A percentile compares a stretch with the other conserved stretches of the same genome.
phyloP scores from a whole-genome alignment of 2,113 vertebrate species.

The Crotophaga sulcirostris region DNA sequence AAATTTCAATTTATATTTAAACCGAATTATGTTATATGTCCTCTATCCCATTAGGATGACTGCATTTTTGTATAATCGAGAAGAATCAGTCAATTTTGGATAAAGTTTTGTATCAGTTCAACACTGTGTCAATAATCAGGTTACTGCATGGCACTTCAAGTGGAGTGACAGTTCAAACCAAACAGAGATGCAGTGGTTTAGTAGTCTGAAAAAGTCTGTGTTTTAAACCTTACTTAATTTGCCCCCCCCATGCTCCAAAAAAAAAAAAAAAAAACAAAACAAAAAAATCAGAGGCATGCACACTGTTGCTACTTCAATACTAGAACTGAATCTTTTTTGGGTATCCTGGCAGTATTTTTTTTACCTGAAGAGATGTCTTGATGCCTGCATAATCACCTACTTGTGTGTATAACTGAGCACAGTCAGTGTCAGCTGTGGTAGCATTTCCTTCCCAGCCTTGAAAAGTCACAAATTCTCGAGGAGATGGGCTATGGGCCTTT shows the following conservation, averaged over 20 bases:
- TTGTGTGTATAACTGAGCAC: not conserved
- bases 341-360: not conserved
- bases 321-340: not conserved
- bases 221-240: not conserved
- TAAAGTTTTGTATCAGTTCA: not conserved
- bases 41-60: not conserved
- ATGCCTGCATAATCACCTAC: not conserved
- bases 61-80: not conserved
- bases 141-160: not conserved
- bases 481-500: not conserved
- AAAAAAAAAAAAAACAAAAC: no score
- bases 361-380: not conserved
- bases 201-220: not conserved
- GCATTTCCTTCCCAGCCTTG: not conserved
- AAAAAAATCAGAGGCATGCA: not conserved
- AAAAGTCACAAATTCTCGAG: constrained; percentile 20
- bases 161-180: not conserved
- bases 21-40: not conserved
- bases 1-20: not conserved
- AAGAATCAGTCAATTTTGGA: not conserved
- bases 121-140: not conserved
- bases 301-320: not conserved
- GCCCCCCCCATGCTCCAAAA: no score
- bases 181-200: not conserved
- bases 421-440: not conserved